These are phyloP conservation scores for Propithecus deckenii DNA, from an alignment of 2,797 vertebrate genomes.

Conservation along the genomic window DNA sequence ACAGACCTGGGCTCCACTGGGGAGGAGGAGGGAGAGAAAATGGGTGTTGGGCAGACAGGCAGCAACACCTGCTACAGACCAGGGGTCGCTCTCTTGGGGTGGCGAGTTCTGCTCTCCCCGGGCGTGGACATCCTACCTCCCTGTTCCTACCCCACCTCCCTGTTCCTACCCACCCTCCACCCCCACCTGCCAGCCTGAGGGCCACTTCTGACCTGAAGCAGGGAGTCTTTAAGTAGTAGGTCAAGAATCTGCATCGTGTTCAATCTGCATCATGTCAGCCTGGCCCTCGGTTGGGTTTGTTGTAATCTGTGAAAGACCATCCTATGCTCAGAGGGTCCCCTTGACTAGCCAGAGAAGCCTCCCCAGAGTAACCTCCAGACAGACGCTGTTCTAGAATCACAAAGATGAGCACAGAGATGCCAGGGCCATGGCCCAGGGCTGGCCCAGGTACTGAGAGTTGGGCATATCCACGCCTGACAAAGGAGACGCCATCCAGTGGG, in stretches of 20 bases:
- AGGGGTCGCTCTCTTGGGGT: background rate
- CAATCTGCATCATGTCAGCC: background rate
- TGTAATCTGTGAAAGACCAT: background rate
- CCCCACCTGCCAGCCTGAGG: background rate
- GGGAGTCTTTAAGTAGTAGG: background rate
- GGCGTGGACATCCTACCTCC: background rate
- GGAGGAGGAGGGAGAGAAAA: background rate
- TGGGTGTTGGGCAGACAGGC: rapidly evolving
- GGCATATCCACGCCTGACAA: background rate
- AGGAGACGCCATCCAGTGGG: background rate
- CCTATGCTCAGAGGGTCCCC: background rate
- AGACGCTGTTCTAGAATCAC: background rate
- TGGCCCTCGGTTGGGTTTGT: background rate
- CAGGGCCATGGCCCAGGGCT: background rate
- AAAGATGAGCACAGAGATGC: background rate
- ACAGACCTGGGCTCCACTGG: background rate
- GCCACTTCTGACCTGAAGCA: background rate
- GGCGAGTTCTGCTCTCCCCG: background rate
- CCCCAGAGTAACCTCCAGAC: background rate
- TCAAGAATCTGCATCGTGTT: background rate
- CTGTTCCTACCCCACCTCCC: background rate
- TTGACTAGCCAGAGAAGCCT: background rate
- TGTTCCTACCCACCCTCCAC: no score
- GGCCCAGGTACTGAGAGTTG: background rate
- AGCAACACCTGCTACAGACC: background rate